Evolutionary conservation across 2,113 vertebrate genomes (phyloP).

Genomic region (Oreotrochilus melanogaster): DNA sequence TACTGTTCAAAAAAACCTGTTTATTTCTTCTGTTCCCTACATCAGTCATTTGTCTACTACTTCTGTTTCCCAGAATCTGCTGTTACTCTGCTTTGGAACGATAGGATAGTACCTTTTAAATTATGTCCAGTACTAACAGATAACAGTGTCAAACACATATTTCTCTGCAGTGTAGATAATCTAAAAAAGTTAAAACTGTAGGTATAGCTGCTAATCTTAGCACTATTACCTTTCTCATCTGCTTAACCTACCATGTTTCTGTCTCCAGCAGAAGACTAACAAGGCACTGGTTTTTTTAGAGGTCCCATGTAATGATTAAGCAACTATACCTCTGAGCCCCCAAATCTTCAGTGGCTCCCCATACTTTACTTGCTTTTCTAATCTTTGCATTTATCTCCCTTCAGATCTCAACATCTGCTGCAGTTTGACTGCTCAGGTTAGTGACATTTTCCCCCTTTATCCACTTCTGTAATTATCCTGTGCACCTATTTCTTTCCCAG

Average conservation of each 20-base stretch:
- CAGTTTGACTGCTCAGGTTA: constrained; percentile 80
- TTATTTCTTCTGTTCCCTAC: not conserved
- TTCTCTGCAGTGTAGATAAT: not conserved
- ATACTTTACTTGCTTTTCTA: constrained; percentile 78
- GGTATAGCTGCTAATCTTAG: not conserved
- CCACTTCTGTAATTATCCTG: constrained; percentile 27
- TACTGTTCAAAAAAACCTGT: not conserved
- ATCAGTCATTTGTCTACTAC: not conserved
- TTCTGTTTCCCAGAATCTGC: constrained; percentile 9
- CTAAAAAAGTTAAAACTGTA: not conserved
- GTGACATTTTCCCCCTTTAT: constrained; percentile 68
- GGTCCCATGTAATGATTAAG: not conserved
- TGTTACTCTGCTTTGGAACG: not conserved
- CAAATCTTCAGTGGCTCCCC: constrained; percentile 30
- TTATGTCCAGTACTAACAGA: not conserved
- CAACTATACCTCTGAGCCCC: not conserved
- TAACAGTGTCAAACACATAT: not conserved
- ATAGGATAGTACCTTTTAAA: not conserved
- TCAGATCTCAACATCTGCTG: constrained; percentile 82
- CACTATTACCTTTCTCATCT: not conserved
- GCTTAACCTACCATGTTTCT: not conserved
- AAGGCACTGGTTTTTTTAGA: not conserved
- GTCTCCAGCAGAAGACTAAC: not conserved
- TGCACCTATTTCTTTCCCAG: constrained; percentile 1
- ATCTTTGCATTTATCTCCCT: constrained; percentile 83